Conservation (phyloP, 2,797 vertebrate species). For the Amblyraja radiata region DNA sequence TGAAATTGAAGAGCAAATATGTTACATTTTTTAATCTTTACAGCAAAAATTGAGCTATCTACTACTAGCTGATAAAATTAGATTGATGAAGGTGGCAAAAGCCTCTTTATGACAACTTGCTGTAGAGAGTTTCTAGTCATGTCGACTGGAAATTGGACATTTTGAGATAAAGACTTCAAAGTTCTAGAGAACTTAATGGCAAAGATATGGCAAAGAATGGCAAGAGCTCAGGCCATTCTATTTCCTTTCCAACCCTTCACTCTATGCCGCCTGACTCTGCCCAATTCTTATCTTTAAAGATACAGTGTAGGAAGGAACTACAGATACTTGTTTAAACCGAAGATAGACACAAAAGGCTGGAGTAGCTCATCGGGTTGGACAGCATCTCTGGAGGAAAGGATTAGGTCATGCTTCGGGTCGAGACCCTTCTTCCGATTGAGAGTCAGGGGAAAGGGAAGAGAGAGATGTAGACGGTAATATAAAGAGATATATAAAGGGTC, state of each 20-base stretch:
- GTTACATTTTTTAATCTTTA: not conserved
- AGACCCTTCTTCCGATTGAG: too few species aligned
- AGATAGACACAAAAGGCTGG: too few species aligned
- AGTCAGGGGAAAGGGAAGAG: too few species aligned
- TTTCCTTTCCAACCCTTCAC: not conserved
- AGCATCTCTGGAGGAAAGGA: too few species aligned
- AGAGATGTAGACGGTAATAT: too few species aligned
- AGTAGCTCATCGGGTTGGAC: too few species aligned
- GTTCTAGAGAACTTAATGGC: not conserved
- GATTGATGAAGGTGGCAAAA: not conserved
- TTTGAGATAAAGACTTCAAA: not conserved
- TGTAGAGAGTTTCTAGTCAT: not conserved
- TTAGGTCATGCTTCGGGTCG: too few species aligned
- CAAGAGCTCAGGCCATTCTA: not conserved
- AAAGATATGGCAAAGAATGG: not conserved
- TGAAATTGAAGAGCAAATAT: not conserved
- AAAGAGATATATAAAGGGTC: too few species aligned
- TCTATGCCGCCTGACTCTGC: not conserved
- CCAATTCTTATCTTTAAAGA: not conserved
- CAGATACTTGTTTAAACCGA: too few species aligned
- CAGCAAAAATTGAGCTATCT: not conserved
- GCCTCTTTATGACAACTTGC: not conserved
- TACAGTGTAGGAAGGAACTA: too few species aligned
- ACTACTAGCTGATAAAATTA: not conserved
- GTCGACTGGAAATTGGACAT: not conserved